Conservation (phyloP, 1,140 invertebrate species). For the Trichogramma pretiosum region DNA sequence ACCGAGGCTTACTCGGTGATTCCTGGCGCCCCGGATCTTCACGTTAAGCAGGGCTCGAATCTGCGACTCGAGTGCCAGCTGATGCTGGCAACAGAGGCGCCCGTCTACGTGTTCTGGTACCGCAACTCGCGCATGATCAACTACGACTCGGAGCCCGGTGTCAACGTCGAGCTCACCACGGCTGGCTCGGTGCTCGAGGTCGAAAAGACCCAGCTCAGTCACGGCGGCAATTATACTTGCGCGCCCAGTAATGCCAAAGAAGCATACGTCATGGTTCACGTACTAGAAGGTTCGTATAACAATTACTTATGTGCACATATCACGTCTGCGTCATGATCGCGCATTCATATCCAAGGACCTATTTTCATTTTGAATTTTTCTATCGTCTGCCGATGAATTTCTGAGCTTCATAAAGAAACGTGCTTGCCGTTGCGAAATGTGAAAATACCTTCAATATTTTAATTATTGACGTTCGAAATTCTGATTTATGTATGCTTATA, state of each 20-base stretch:
- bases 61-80: conserved; percentile 63
- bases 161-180: conserved; percentile 41
- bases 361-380: too few species aligned
- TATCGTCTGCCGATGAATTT: too few species aligned
- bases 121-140: conserved; percentile 66
- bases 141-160: conserved; percentile 54
- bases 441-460: too few species aligned
- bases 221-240: conserved; percentile 62
- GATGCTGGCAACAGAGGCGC: conserved; percentile 61
- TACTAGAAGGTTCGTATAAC: conserved; percentile 46
- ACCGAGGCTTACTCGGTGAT: conserved; percentile 67
- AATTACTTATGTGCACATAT: neutral
- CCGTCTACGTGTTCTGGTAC: conserved; percentile 74
- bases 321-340: too few species aligned
- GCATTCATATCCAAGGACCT: too few species aligned
- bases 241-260: conserved; percentile 59
- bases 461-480: too few species aligned
- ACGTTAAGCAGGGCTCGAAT: conserved; percentile 64
- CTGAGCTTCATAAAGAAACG: too few species aligned
- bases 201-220: conserved; percentile 47
- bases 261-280: conserved; percentile 61
- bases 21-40: conserved; percentile 63
- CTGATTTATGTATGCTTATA: too few species aligned
- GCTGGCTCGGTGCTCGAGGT: conserved; percentile 49
- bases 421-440: too few species aligned